Conservation (phyloP, 2,113 vertebrate genomes). For the Onychorhynchus coronatus region DNA sequence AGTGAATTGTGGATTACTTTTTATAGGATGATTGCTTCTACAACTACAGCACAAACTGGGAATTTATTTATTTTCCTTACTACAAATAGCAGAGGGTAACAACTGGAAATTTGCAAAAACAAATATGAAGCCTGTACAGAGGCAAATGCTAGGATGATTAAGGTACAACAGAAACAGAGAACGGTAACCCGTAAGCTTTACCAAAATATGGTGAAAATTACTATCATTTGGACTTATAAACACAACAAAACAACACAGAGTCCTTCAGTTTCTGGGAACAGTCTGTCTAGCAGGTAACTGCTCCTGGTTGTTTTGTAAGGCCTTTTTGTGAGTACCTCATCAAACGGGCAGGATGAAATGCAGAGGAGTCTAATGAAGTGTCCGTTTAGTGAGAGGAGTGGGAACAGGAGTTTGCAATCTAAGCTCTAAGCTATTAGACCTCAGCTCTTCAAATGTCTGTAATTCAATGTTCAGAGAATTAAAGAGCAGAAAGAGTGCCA, state of each 20-base stretch:
- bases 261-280: neutral
- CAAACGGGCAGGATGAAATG: neutral
- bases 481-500: neutral
- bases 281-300: neutral
- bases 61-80: slow-evolving; percentile 8
- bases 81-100: neutral
- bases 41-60: neutral
- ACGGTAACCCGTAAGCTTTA: neutral
- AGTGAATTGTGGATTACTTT: neutral
- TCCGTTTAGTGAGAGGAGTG: neutral
- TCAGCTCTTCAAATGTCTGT: neutral
- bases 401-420: neutral
- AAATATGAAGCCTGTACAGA: neutral
- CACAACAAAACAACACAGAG: neutral
- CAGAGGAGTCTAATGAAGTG: neutral
- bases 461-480: neutral
- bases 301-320: neutral
- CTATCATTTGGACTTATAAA: neutral
- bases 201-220: neutral
- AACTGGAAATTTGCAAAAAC: neutral
- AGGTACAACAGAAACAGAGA: neutral
- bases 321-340: neutral
- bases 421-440: neutral
- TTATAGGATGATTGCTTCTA: neutral
- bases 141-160: neutral